Evolutionary conservation across 2,888 invertebrate genomes (phyloP), one percentile per base, ranked within the genome.

Genomic region (Penaeus monodon): DNA sequence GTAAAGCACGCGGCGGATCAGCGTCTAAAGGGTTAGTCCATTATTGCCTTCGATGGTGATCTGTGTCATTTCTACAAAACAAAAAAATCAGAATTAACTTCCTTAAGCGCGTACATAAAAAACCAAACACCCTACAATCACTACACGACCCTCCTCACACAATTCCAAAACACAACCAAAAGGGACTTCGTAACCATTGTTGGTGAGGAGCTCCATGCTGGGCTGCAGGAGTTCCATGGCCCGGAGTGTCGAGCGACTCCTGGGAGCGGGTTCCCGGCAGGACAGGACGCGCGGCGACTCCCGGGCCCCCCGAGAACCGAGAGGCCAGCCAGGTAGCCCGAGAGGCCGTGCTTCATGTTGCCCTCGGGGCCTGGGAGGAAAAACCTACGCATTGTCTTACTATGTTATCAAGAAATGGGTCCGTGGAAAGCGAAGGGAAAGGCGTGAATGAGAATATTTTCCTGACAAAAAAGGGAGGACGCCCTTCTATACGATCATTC

Each of bases 11-110:
- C 96, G 95, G 14, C 96, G 95, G 89, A 98, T 94, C 79, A 98
- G 92, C 3, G 95, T 96, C 93, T 98, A 97, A 90, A 98, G 95
- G n/a, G 92, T 98, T 97, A 24, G 96, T 96, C 90, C 96, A 92
- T 97, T 97, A 92, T 96, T 96, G 2, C 98, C 97, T 91, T 97
- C 97, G 91, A 98, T 96, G 27, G 96, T 96, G 79, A 98, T 96
- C 90, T 98, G 97, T 83, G 97, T 96, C 92, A 97, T 93, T 91
- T 96, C 96, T 94, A 92, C 12, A 91, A 74, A 29, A n/a, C n/a
- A 63, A 63, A 29, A 22, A 20, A 29, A 20, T 2, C 70, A 70
- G 8, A 70, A 29, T 68, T 17, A 57, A 14, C 10, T 17, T 14
- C 2, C 57, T 17, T 57, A 57, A 17, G 10, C 4, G 10, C 44